Evolutionary conservation across 2,888 invertebrate species (phyloP).

Genomic region (Spialia ferax): DNA sequence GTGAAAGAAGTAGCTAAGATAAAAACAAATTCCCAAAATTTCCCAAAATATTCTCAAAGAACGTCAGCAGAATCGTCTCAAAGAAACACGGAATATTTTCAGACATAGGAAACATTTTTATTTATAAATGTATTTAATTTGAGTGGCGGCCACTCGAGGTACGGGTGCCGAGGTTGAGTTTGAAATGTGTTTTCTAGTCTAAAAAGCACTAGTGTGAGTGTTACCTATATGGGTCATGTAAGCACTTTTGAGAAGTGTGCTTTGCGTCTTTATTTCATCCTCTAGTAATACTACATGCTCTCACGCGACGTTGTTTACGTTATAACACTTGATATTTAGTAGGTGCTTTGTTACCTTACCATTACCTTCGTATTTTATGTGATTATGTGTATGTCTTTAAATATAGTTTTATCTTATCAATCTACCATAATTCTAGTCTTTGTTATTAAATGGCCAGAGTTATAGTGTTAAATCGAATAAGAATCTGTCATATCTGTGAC

Average conservation of each 20-base stretch:
- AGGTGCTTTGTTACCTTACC: no score
- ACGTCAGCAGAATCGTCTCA: neutral
- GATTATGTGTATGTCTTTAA: no score
- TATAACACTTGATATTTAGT: neutral
- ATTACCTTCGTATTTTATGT: no score
- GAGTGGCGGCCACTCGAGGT: conserved; percentile 24
- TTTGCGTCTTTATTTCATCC: neutral
- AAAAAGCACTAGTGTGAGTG: conserved; percentile 23
- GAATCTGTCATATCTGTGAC: no score
- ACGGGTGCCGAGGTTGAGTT: conserved; percentile 25
- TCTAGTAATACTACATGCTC: neutral
- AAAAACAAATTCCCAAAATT: neutral
- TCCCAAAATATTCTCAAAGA: no score
- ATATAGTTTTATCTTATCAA: no score
- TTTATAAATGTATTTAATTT: conserved; percentile 33
- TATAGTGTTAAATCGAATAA: no score
- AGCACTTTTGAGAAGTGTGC: conserved; percentile 10
- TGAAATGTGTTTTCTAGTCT: conserved; percentile 35
- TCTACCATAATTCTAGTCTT: no score
- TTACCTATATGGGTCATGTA: conserved; percentile 33
- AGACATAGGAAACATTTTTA: conserved; percentile 24
- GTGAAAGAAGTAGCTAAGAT: neutral
- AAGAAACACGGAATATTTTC: neutral
- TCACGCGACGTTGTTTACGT: conserved; percentile 3
- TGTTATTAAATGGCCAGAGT: no score